Conservation (phyloP, 2,797 vertebrate genomes). For the Schizopygopsis pylzovi region DNA sequence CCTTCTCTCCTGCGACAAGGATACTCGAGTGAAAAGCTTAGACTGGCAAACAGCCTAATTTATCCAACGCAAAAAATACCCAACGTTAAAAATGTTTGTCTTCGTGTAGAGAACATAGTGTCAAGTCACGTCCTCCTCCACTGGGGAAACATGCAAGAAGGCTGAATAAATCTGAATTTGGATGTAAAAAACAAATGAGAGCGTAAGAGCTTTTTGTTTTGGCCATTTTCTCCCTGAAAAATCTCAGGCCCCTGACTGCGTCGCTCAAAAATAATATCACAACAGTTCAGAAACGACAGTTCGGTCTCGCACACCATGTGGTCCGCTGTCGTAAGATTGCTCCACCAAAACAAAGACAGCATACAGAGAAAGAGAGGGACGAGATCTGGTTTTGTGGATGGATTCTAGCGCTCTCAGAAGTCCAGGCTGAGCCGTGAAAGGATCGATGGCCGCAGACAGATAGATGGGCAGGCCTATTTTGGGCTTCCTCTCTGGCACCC, state of each 20-base stretch:
- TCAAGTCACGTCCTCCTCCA: conserved; percentile 22
- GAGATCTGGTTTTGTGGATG: background rate
- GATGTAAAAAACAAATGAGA: background rate
- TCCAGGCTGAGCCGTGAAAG: conserved; percentile 33
- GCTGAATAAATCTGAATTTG: conserved; percentile 22
- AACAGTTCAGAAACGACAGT: background rate
- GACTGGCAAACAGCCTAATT: conserved; percentile 47
- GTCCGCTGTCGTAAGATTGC: background rate
- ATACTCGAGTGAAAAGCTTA: conserved; percentile 20
- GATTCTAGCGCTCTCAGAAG: conserved; percentile 13
- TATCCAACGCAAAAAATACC: conserved; percentile 54
- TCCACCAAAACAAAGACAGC: conserved; percentile 5
- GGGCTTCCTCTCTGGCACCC: conserved; percentile 38
- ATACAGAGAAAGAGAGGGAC: conserved; percentile 14
- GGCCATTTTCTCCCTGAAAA: background rate
- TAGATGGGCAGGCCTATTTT: conserved; percentile 58
- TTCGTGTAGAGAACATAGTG: conserved; percentile 29
- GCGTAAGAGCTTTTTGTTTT: background rate
- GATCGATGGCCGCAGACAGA: conserved; percentile 50
- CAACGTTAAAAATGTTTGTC: conserved; percentile 41
- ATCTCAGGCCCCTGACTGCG: background rate
- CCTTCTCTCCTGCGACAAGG: conserved; percentile 40
- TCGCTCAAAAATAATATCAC: background rate
- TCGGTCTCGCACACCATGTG: conserved; percentile 23
- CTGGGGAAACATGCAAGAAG: conserved; percentile 18